A percentile compares a stretch with the other conserved stretches of the same genome.
phyloP scores from a whole-genome alignment of 2,113 vertebrate species.

The Emberiza fucata region DNA sequence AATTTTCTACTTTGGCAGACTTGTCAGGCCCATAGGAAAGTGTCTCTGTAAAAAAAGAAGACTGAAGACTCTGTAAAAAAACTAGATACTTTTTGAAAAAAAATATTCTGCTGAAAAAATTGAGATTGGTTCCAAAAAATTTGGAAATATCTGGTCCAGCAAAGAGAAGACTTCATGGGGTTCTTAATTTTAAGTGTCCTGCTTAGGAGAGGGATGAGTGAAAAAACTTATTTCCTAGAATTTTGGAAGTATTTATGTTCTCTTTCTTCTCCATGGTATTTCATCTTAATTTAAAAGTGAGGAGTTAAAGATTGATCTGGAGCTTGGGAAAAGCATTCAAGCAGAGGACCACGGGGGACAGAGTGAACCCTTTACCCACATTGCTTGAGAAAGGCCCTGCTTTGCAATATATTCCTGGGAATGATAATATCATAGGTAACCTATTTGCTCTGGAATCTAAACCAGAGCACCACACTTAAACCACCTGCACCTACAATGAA shows the following conservation, averaged over 20 bases:
- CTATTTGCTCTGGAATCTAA: conserved; percentile 34
- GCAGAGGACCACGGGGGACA: not conserved
- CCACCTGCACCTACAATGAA: not conserved
- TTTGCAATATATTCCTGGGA: not conserved
- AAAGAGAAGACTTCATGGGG: not conserved
- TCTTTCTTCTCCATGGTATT: not conserved
- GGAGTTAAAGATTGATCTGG: conserved; percentile 59
- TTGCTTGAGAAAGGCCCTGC: not conserved
- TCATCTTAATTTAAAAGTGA: not conserved
- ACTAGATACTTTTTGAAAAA: not conserved
- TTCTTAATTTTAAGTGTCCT: not conserved
- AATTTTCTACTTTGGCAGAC: not conserved
- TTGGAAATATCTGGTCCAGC: not conserved
- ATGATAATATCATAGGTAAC: conserved; percentile 27
- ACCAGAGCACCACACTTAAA: not conserved
- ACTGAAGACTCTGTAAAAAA: not conserved
- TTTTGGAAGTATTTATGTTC: not conserved
- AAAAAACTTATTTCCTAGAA: not conserved
- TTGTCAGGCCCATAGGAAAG: not conserved
- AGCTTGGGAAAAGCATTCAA: conserved; percentile 61
- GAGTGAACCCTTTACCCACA: not conserved
- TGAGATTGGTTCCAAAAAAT: not conserved
- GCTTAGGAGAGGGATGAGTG: not conserved
- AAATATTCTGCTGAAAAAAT: not conserved
- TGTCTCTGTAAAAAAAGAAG: not conserved